Conservation (phyloP, 2,888 invertebrate species). For the Didymodactylos carnosus region DNA sequence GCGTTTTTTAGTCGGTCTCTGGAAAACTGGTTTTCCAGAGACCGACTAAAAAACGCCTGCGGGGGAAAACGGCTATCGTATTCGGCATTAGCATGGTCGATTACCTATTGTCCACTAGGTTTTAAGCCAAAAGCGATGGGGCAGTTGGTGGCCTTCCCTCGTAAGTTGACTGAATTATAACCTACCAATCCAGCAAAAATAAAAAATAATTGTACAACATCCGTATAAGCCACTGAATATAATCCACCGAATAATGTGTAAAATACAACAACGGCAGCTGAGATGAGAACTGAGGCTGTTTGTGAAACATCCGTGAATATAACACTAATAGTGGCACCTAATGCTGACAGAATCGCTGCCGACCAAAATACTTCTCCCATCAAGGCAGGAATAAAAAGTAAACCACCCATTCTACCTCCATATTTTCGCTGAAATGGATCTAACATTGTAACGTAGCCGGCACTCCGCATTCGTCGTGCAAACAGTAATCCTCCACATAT, state of each 20-base stretch:
- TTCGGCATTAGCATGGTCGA: too few relatives aligned
- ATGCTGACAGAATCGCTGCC: conserved; percentile 80
- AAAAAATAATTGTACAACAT: conserved; percentile 89
- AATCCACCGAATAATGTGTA: conserved; percentile 93
- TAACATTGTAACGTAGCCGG: conserved; percentile 94
- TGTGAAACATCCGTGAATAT: conserved; percentile 79
- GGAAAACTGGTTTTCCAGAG: too few relatives aligned
- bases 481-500: conserved; percentile 89
- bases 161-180: too few relatives aligned
- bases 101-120: too few relatives aligned
- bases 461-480: conserved; percentile 86
- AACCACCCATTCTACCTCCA: conserved; percentile 87
- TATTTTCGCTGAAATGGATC: conserved; percentile 90
- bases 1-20: too few relatives aligned
- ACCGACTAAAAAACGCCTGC: too few relatives aligned
- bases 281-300: conserved; percentile 71
- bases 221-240: conserved; percentile 93
- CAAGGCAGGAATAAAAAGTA: conserved; percentile 80
- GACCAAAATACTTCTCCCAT: conserved; percentile 98
- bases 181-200: conserved; percentile 90
- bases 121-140: too few relatives aligned
- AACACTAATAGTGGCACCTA: conserved; percentile 83
- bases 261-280: conserved; percentile 81
- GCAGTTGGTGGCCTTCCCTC: too few relatives aligned
- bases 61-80: too few relatives aligned